Base-by-base conservation (phyloP, 2,113 vertebrate species). In the Zootoca vivipara region DNA sequence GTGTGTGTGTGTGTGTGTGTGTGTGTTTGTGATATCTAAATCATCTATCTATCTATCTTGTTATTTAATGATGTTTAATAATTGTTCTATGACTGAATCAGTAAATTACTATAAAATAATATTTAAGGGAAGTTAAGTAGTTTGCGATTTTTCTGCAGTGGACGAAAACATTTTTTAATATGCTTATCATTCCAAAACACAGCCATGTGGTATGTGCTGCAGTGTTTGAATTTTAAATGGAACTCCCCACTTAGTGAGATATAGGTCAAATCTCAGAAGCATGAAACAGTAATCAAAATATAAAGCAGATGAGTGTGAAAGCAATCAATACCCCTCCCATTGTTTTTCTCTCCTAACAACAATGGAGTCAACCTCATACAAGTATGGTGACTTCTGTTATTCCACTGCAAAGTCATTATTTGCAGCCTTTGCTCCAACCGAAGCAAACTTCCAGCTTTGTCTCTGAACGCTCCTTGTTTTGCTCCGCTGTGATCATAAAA, bases 401-500 rank as follows among this genome's bases (percentile, higher is more conserved):
- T 92, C 89, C 84, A 82, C 85, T 91, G 9, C 15, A 65, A 90
- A 88, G 0, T 83, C 35, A 30, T 90, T 92, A 83, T 91, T 85
- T 83, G 24, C 89, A 89, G 86, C 80, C 70, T 93, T 91, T 46
- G 46, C 74, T 90, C 91, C 87, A 89, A 85, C 70, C 87, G 65
- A 64, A 67, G 92, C 82, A 75, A 83, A 91, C 86, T 89, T 87
- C 87, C 78, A 73, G 58, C 38, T 8, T 83, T 80, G 87, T 94
- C 85, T 90, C 87, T 75, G 7, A 13, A 16, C 89, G 86, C 72
- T 92, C 78, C 56, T 52, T 80, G 42, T 40, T 67, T 82, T 77
- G 87, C 69, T 89, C 85, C 85, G 72, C 78, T 87, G 91, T 91
- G 89, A 92, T 94, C 91, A 78, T 78, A 92, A 70, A 92, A 12